phyloP scores from a whole-genome alignment of 1,140 invertebrate genomes.

The Bombus polaris region DNA sequence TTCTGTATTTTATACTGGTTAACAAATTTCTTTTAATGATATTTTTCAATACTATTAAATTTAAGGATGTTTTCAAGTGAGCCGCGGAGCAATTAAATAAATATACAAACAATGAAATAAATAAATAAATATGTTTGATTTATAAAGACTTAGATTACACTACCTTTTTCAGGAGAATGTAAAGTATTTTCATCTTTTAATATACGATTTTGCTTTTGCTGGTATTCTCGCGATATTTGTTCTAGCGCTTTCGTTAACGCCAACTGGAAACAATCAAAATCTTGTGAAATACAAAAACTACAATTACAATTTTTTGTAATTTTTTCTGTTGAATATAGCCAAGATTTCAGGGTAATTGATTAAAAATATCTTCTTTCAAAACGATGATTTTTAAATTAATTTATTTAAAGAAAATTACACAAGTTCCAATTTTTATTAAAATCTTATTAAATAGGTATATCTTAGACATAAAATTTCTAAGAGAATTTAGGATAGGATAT shows the following conservation, averaged over 20 bases:
- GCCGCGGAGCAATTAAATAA: not conserved
- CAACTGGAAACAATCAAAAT: slow-evolving; percentile 57
- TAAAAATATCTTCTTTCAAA: not conserved
- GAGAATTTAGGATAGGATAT: too few species aligned
- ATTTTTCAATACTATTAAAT: not conserved
- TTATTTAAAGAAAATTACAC: not conserved
- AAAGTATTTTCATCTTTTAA: slow-evolving; percentile 18
- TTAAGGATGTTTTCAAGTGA: not conserved
- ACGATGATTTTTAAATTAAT: not conserved
- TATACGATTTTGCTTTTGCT: not conserved
- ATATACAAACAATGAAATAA: not conserved
- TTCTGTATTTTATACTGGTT: not conserved
- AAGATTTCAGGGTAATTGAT: not conserved
- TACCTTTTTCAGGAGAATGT: slow-evolving; percentile 44
- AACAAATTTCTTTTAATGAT: not conserved
- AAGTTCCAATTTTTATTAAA: not conserved
- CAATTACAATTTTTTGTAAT: not conserved
- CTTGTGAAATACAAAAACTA: slow-evolving; percentile 8
- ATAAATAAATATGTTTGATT: not conserved
- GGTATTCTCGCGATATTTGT: slow-evolving; percentile 69
- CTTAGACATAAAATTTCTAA: too few species aligned
- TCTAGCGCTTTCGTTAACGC: slow-evolving; percentile 74
- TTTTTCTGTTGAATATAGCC: not conserved
- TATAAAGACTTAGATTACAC: not conserved
- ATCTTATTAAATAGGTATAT: too few species aligned